phyloP scores from a whole-genome alignment of 2,888 invertebrate species.

The Myopa tessellatipennis region DNA sequence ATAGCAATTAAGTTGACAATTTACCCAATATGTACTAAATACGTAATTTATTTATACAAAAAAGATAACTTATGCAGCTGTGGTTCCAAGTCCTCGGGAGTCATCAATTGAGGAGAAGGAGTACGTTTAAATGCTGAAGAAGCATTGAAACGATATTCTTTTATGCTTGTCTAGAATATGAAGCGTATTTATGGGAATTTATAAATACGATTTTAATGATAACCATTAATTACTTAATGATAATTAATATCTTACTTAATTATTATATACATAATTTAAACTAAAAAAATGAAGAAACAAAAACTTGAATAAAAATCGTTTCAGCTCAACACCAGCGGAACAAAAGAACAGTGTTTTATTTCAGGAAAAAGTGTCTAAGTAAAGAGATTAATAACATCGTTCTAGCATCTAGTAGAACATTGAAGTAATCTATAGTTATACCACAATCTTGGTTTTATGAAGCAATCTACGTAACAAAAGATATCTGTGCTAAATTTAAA shows the following conservation, averaged over 20 bases:
- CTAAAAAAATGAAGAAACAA: slow-evolving; percentile 22
- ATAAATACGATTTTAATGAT: slow-evolving; percentile 27
- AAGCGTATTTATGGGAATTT: background rate
- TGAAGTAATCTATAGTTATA: no score
- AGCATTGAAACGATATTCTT: background rate
- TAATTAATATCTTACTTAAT: slow-evolving; percentile 11
- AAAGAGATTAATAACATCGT: background rate
- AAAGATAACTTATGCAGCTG: background rate
- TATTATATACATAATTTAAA: slow-evolving; percentile 15
- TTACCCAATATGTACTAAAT: background rate
- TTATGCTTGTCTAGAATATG: background rate
- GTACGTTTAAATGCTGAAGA: slow-evolving; percentile 1
- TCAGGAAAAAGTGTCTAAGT: background rate
- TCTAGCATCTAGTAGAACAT: background rate
- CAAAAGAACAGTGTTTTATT: slow-evolving; percentile 19
- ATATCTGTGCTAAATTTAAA: background rate
- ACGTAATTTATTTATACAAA: background rate
- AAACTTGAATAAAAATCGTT: slow-evolving; percentile 34
- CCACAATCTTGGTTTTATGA: no score
- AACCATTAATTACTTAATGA: slow-evolving; percentile 15
- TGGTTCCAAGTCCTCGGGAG: slow-evolving; percentile 18
- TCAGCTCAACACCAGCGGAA: slow-evolving; percentile 27
- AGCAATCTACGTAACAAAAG: background rate
- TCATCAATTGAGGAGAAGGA: background rate
- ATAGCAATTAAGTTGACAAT: background rate